Base-by-base conservation (phyloP, 2,797 vertebrate species). In the Pseudochirops cupreus region DNA sequence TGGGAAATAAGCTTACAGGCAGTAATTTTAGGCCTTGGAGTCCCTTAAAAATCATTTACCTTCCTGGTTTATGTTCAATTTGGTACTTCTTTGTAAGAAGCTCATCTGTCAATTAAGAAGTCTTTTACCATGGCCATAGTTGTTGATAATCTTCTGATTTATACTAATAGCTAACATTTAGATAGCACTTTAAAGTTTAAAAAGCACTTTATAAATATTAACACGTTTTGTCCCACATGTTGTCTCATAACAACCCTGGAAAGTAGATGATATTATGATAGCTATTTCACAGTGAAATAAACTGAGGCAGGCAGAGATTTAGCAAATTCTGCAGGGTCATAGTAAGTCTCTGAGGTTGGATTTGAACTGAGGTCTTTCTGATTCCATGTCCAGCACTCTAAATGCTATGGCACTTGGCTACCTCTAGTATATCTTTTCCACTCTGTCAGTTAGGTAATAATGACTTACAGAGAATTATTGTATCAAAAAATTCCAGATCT, bases 21-120 rank as follows among this genome's bases (percentile, higher is more conserved):
- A 95, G 1, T 11, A 56, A 62, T 59, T 29, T 50, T 87, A 6
- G 14, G 82, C 39, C 53, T 59, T 4, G 16, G 90, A 90, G 54
- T 74, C 52, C 52, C 95, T 58, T 26, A 46, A 82, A 92, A 96
- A 91, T 29, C 58, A 92, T n/a, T 91, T 94, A 91, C 93, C 55
- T 89, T 91, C 67, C 96, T 87, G 67, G 50, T 94, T 67, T 94
- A 55, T 90, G 56, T 26, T 95, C 62, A 94, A 50, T 52, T 58
- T 31, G 82, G 56, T 82, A 55, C 10, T 46, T 94, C 58, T 94
- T 91, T 95, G 82, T 62, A 13, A 54, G 82, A 94, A 94, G 94
- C 82, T 13, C 82, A 46, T n/a, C 33, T 39, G 16, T 74, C n/a
- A 82, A 21, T 39, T 82, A n/a, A 39, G 11, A 39, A 10, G 33